These are phyloP conservation scores for Frieseomelitta varia DNA, from an alignment of 1,140 invertebrate species.

Conservation along the genomic window DNA sequence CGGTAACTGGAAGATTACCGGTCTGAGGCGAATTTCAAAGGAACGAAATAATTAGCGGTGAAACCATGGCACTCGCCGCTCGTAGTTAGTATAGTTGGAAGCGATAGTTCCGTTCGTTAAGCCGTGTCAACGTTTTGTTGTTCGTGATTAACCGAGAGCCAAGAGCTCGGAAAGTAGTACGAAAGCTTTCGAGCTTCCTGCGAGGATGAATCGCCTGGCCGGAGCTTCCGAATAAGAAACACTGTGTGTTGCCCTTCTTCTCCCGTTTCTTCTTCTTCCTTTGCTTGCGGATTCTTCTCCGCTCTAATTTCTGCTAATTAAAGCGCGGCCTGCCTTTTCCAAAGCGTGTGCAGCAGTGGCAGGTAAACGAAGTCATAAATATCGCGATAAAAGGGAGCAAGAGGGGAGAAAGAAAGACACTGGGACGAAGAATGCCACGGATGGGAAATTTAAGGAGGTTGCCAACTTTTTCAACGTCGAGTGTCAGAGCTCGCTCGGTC, in stretches of 20 bases:
- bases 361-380: not conserved
- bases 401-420: not conserved
- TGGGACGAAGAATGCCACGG: no score
- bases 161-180: slow-evolving; percentile 40
- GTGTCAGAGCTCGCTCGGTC: not conserved
- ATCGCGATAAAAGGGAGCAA: not conserved
- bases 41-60: not conserved
- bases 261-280: not conserved
- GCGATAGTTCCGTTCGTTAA: not conserved
- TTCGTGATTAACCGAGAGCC: not conserved
- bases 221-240: slow-evolving; percentile 27
- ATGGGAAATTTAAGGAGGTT: not conserved
- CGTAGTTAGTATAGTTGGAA: not conserved
- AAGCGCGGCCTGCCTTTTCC: slow-evolving; percentile 19
- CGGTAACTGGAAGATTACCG: not conserved
- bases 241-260: slow-evolving; percentile 19
- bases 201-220: slow-evolving; percentile 11
- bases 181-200: slow-evolving; percentile 52
- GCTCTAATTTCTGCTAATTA: slow-evolving; percentile 55
- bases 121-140: slow-evolving; percentile 13
- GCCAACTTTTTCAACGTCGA: not conserved
- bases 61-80: not conserved
- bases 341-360: not conserved
- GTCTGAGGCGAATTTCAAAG: not conserved
- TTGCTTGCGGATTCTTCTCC: slow-evolving; percentile 29